Evolutionary conservation across 2,113 vertebrate genomes (phyloP).

Genomic region (Menura novaehollandiae): DNA sequence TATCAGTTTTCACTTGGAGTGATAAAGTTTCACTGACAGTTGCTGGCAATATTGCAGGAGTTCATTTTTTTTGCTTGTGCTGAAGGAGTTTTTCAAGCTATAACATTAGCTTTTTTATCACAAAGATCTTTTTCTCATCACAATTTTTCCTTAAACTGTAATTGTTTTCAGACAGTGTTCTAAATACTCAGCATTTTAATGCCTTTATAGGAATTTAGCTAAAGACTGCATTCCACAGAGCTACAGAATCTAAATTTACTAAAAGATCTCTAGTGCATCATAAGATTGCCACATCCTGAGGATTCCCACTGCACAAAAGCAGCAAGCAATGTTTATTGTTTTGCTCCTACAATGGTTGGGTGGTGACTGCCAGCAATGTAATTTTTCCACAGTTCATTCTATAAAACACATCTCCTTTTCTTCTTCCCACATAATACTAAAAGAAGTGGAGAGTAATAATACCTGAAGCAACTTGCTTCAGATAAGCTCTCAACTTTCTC

Average conservation of each 20-base stretch:
- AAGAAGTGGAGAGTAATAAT: neutral
- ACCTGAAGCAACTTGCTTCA: neutral
- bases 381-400: neutral
- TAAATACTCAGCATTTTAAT: neutral
- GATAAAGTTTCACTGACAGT: neutral
- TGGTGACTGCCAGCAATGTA: neutral
- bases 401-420: neutral
- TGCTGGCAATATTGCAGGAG: neutral
- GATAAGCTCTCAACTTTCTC: neutral
- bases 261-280: neutral
- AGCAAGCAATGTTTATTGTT: neutral
- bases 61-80: neutral
- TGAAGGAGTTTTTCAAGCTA: neutral
- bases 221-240: neutral
- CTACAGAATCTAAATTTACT: neutral
- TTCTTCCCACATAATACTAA: neutral
- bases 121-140: neutral
- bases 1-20: neutral
- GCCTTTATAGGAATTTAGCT: neutral
- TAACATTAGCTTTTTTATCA: neutral
- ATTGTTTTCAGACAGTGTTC: neutral
- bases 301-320: neutral
- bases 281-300: neutral
- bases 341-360: neutral
- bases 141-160: neutral